These are phyloP conservation scores for Melanogrammus aeglefinus DNA, from an alignment of 2,797 vertebrate genomes.

Conservation along the genomic window DNA sequence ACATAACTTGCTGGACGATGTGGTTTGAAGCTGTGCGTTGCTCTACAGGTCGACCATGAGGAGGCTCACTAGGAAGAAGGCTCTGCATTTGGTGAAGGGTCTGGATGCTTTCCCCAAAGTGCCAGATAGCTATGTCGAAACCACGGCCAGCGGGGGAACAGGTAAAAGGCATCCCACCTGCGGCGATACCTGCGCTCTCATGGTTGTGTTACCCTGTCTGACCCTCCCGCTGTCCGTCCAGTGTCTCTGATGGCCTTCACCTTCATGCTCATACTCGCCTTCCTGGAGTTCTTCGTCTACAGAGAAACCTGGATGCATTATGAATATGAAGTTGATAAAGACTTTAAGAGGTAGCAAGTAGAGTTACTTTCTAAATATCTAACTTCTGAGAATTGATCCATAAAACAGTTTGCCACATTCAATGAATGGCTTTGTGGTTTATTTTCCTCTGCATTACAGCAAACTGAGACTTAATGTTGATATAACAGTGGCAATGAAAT, in stretches of 20 bases:
- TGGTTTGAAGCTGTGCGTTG: background rate
- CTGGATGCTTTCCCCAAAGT: slow-evolving; percentile 97
- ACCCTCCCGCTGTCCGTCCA: slow-evolving; percentile 41
- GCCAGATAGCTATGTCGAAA: slow-evolving; percentile 96
- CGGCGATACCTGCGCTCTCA: background rate
- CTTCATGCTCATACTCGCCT: slow-evolving; percentile 86
- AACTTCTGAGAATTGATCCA: background rate
- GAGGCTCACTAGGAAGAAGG: slow-evolving; percentile 92
- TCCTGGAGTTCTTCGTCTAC: slow-evolving; percentile 97
- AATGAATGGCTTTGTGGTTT: background rate
- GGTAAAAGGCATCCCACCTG: slow-evolving; percentile 65
- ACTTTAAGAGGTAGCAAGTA: slow-evolving; percentile 84
- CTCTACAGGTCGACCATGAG: slow-evolving; percentile 77
- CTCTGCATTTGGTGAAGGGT: slow-evolving; percentile 90
- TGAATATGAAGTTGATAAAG: slow-evolving; percentile 97
- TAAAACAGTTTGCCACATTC: background rate
- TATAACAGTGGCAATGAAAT: slow-evolving; percentile 97
- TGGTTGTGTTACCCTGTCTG: background rate
- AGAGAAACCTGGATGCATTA: slow-evolving; percentile 97
- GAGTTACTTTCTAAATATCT: background rate
- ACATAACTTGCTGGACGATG: background rate
- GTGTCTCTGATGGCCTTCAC: slow-evolving; percentile 94
- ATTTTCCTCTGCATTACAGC: slow-evolving; percentile 72
- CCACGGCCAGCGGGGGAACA: slow-evolving; percentile 90
- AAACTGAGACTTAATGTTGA: slow-evolving; percentile 97